A percentile compares a stretch with the other conserved stretches of the same genome.
Conservation (phyloP, 2,797 vertebrate species). For the Diceros bicornis region DNA sequence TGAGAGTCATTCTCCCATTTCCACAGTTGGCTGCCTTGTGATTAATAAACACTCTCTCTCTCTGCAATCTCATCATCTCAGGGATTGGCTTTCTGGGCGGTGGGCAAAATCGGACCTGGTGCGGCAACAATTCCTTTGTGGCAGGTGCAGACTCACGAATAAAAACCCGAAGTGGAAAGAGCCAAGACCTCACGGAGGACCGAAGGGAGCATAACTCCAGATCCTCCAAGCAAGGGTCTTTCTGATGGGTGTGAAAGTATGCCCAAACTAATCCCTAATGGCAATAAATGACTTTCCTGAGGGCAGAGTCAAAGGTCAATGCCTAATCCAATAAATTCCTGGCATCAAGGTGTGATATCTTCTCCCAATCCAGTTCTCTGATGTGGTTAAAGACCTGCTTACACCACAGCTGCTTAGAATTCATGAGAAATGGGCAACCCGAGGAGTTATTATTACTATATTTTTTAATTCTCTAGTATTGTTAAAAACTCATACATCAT, state of each 20-base stretch:
- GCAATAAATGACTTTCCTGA: not conserved
- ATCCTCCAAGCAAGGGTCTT: not conserved
- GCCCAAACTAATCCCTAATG: not conserved
- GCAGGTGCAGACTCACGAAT: not conserved
- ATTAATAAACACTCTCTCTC: no score
- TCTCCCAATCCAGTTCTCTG: not conserved
- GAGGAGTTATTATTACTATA: not conserved
- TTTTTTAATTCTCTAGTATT: not conserved
- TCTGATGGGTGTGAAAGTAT: rapidly evolving
- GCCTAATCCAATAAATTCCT: not conserved
- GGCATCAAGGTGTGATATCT: not conserved
- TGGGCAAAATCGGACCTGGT: no score
- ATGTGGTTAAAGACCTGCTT: not conserved
- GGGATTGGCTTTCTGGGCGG: no score
- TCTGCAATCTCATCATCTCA: no score
- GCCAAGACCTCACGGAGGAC: not conserved
- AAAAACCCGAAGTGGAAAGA: not conserved
- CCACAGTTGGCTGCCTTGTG: no score
- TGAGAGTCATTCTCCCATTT: no score
- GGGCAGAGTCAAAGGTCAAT: not conserved
- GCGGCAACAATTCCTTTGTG: not conserved
- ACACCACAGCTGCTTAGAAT: not conserved
- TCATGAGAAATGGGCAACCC: not conserved
- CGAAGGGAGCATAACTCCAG: not conserved
- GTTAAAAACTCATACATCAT: not conserved